Evolutionary conservation across 1,140 invertebrate species (phyloP).

Genomic region (Episyrphus balteatus): DNA sequence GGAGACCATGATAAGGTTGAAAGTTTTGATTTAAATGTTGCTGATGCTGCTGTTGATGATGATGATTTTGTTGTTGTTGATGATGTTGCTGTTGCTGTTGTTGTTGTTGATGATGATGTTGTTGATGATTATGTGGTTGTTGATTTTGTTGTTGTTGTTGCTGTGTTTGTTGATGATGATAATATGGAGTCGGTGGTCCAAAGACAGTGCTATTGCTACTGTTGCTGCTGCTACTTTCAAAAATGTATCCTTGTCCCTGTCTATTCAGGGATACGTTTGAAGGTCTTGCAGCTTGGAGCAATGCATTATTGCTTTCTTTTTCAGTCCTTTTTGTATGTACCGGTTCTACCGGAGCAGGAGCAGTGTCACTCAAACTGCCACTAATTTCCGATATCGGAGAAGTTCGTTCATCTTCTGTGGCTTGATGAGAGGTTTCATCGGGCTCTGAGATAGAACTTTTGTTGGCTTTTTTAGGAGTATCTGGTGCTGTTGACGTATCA

Average conservation of each 20-base stretch:
- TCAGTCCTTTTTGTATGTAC: no score
- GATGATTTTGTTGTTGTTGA: conserved; percentile 8
- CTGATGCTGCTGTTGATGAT: conserved; percentile 13
- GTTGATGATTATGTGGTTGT: conserved; percentile 7
- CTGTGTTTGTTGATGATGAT: conserved; percentile 11
- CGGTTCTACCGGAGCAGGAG: no score
- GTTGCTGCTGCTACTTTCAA: not conserved
- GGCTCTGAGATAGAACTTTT: conserved; percentile 8
- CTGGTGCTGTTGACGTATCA: not conserved
- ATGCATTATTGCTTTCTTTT: not conserved
- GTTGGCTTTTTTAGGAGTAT: not conserved
- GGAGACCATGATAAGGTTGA: not conserved
- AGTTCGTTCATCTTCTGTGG: no score
- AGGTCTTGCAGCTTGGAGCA: not conserved
- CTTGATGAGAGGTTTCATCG: not conserved
- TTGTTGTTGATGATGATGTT: conserved; percentile 10
- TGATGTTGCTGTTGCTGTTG: conserved; percentile 7
- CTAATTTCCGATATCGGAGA: not conserved
- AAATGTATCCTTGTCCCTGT: not conserved
- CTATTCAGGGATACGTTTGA: not conserved
- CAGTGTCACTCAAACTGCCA: not conserved
- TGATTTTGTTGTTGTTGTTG: not conserved
- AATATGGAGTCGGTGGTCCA: conserved; percentile 4
- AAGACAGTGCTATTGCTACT: not conserved
- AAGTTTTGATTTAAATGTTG: conserved; percentile 11